Base-by-base conservation (phyloP, 2,113 vertebrate genomes). In the Miniopterus natalensis region DNA sequence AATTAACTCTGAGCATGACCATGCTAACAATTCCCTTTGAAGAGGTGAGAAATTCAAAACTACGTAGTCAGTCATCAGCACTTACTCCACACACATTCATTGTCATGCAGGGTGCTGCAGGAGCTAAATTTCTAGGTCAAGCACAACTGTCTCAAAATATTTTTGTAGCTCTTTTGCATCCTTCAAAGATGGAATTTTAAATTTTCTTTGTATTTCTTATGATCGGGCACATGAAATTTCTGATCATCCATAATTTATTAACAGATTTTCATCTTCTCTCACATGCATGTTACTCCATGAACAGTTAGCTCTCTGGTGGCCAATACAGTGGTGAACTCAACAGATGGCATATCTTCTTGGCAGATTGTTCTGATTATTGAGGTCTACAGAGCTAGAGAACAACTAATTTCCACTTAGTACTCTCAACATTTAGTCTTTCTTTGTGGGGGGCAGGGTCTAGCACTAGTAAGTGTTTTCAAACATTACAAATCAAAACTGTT, bases 401-500 rank as follows among this genome's bases (percentile, higher is more conserved):
- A 79, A 29, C 23, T 71, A 25, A 78, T 83, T 61, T 78, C 70
- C 14, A 15, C 42, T 92, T 53, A 36, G 17, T 36, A 18, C 18
- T 86, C 63, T 71, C 29, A 86, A 89, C 20, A 31, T n/a, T 75
- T 36, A 65, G 18, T 75, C 31, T 77, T 51, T 66, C 57, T 90
- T 59, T 45, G 14, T n/a, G 18, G 18, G 42, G 27, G 57, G 29
- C 12, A 7, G 61, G 11, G 2, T 36, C 14, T 9, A 61, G 59
- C n/a, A 87, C 29, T 51, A 57, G 14, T 66, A 73, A 27, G 78
- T 73, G 81, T 92, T 71, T 15, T 80, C 63, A 87, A 49, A 83
- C 6, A 45, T 71, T 92, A 57, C 3, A 1, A 81, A 73, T 86
- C 53, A 77, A 42, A 92, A 86, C 31, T 59, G 1, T 78, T 90